Evolutionary conservation across 1,140 invertebrate genomes (phyloP), one percentile per base, ranked within the genome.

Genomic region (Bombus affinis): DNA sequence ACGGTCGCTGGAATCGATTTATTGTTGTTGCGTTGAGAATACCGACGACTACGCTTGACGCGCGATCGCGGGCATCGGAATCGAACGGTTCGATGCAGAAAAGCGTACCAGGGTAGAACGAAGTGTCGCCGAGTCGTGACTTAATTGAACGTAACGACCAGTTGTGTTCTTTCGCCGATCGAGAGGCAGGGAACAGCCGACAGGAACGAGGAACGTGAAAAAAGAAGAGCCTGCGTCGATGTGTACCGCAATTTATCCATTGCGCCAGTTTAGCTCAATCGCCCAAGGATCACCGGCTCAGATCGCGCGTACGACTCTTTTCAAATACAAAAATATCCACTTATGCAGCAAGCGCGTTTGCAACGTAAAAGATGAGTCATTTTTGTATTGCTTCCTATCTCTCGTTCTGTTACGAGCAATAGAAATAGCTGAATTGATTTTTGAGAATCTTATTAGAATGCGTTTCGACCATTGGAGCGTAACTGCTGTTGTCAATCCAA

Each of bases 231-330:
- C 83, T 47, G 66, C 28, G 73, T 59, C 86, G 72, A 87, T 75
- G 85, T 86, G 81, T 70, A 44, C 68, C 71, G 91, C 89, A 93
- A 93, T 93, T 93, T 93, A 92, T 93, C 89, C 87, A 93, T 93
- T 93, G 88, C 86, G 91, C 92, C 81, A 92, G 91, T 93, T 93
- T 88, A 93, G 83, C 77, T 92, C 86, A 93, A 93, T 92, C 90
- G 87, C 44, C 75, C 81, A 83, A 90, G 86, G 71, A 86, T 82
- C 80, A n/a, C 28, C n/a, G 68, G 44, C 66, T n/a, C 12, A 32
- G 73, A 79, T 71, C 32, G 8, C 66, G 32, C 83, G 66, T 82
- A 47, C 25, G 10, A 62, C 39, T 70, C 47, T 86, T 65, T 57
- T 22, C 1, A 62, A 62, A 37, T 68, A 62, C 22, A 70, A 57